Conservation (phyloP, 2,113 vertebrate genomes). For the Poeciliopsis turrubarensis region DNA sequence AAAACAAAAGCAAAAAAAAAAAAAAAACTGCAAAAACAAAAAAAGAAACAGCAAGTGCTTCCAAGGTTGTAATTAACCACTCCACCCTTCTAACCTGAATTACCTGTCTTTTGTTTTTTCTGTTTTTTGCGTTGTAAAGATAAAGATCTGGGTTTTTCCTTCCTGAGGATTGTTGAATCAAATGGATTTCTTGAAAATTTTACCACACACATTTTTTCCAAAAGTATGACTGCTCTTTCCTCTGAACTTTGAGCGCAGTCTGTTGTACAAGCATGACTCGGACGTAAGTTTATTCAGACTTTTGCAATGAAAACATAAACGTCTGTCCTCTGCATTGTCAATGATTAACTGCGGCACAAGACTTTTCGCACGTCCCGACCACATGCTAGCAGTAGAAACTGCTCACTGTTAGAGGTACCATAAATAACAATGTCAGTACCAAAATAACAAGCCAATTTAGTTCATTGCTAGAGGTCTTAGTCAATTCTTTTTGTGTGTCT, state of each 20-base stretch:
- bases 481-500: conserved; percentile 49
- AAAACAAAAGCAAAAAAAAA: neutral
- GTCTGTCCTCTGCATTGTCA: conserved; percentile 34
- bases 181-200: neutral
- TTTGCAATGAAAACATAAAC: conserved; percentile 22
- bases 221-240: neutral
- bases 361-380: conserved; percentile 28
- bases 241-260: neutral
- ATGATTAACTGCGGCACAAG: conserved; percentile 50
- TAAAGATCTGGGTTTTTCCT: neutral
- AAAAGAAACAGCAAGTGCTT: neutral
- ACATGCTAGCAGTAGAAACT: neutral
- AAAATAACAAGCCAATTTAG: conserved; percentile 30
- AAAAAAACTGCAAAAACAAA: no score
- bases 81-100: conserved; percentile 14
- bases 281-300: conserved; percentile 17
- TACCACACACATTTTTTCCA: neutral
- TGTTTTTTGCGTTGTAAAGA: conserved; percentile 8
- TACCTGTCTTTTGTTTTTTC: conserved; percentile 16
- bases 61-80: conserved; percentile 5
- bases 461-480: conserved; percentile 31
- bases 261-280: conserved; percentile 8
- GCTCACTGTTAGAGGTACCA: conserved; percentile 2
- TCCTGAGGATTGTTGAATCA: neutral
- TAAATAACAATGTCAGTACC: conserved; percentile 12